These are phyloP conservation scores for Sebastes variabilis DNA, from an alignment of 2,797 vertebrate species.

Conservation along the genomic window DNA sequence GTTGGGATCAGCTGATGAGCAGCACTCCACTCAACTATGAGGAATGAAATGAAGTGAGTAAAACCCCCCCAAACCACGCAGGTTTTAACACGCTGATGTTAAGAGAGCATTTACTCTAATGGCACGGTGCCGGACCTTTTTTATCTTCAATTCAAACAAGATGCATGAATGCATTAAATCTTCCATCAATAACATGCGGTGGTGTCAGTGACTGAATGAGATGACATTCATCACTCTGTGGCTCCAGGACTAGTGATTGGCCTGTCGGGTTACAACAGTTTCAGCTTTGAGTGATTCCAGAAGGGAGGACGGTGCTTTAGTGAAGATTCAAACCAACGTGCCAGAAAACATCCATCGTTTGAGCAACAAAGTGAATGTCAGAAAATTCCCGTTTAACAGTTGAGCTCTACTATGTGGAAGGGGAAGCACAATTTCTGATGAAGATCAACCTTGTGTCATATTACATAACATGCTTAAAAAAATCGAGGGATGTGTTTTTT, in stretches of 20 bases:
- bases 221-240: constrained; percentile 18
- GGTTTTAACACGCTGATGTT: constrained; percentile 7
- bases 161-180: constrained; percentile 17
- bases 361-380: constrained; percentile 17
- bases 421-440: not conserved
- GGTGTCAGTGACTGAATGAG: constrained; percentile 6
- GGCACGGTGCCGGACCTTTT: not conserved
- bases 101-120: constrained; percentile 17
- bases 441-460: not conserved
- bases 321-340: constrained; percentile 1
- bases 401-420: not conserved
- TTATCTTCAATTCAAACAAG: constrained; percentile 30
- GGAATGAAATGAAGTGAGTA: constrained; percentile 20
- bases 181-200: constrained; percentile 7
- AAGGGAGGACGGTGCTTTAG: not conserved
- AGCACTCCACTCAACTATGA: constrained; percentile 1
- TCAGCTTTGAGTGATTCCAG: constrained; percentile 26
- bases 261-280: constrained; percentile 13
- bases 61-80: not conserved
- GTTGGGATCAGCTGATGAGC: constrained; percentile 19
- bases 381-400: not conserved
- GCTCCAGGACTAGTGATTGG: constrained; percentile 9
- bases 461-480: not conserved
- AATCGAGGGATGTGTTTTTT: not conserved
- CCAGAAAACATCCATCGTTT: constrained; percentile 19